A percentile compares a stretch with the other conserved stretches of the same genome.
Evolutionary conservation across 1,140 invertebrate genomes (phyloP).

Genomic region (Drosophila pruinosa): DNA sequence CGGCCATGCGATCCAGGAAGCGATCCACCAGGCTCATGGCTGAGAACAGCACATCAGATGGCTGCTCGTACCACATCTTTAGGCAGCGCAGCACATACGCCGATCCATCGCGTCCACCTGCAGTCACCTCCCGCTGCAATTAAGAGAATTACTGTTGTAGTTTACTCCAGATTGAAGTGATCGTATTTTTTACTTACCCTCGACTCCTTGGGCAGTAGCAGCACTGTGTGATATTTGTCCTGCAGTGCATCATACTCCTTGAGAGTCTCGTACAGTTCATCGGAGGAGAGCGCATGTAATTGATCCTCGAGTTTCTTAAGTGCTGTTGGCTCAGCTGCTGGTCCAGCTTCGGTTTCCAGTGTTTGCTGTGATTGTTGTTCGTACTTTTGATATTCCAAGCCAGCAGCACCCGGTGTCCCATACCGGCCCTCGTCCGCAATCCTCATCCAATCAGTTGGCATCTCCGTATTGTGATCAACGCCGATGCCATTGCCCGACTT

Average conservation of each 20-base stretch:
- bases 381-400: conserved; percentile 82
- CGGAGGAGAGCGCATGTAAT: conserved; percentile 66
- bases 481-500: conserved; percentile 53
- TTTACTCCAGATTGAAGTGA: background rate
- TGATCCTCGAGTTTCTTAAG: conserved; percentile 67
- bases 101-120: conserved; percentile 89
- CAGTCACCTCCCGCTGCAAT: conserved; percentile 87
- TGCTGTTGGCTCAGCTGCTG: conserved; percentile 51
- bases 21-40: conserved; percentile 91
- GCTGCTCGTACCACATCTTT: conserved; percentile 92
- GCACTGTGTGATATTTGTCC: conserved; percentile 87
- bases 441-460: conserved; percentile 82
- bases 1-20: conserved; percentile 89
- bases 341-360: conserved; percentile 50
- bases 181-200: conserved; percentile 83
- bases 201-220: conserved; percentile 85
- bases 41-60: conserved; percentile 89
- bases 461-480: conserved; percentile 65
- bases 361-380: conserved; percentile 64
- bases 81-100: conserved; percentile 91
- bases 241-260: conserved; percentile 88
- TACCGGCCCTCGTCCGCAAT: conserved; percentile 82
- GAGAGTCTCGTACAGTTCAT: conserved; percentile 85
- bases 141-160: conserved; percentile 44
- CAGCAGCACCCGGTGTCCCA: conserved; percentile 83